phyloP scores from a whole-genome alignment of 2,797 vertebrate species.

The Malacoraja senta region DNA sequence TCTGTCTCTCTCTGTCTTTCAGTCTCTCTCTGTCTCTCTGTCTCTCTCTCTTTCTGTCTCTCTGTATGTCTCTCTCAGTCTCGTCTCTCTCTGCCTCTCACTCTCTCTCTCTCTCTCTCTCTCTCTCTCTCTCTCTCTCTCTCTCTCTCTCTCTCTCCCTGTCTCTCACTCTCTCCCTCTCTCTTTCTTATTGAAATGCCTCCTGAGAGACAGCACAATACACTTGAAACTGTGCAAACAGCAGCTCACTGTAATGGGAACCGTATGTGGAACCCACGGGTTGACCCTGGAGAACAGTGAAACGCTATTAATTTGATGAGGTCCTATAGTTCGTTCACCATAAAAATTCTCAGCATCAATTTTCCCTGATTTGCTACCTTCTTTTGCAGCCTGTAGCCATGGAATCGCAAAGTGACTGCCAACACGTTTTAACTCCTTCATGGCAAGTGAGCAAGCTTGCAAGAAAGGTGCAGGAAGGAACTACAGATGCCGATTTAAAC shows the following conservation, averaged over 20 bases:
- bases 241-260: constrained; percentile 53
- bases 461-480: constrained; percentile 48
- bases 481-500: no score
- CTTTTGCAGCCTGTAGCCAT: constrained; percentile 49
- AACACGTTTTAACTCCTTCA: constrained; percentile 55
- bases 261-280: constrained; percentile 45
- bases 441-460: constrained; percentile 48
- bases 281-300: constrained; percentile 11
- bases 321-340: constrained; percentile 56
- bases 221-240: constrained; percentile 53
- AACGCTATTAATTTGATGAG: constrained; percentile 64
- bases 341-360: constrained; percentile 36
- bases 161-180: neutral
- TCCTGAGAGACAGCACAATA: constrained; percentile 56
- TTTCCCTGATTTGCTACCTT: constrained; percentile 45
- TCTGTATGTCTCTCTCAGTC: no score
- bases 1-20: neutral
- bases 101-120: no score
- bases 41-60: no score
- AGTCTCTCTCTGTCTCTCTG: no score
- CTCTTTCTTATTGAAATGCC: constrained; percentile 51
- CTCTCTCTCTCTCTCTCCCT: constrained; percentile 41
- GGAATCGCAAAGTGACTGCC: constrained; percentile 61
- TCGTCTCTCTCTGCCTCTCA: no score
- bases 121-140: neutral